A percentile compares a stretch with the other conserved stretches of the same genome.
Conservation (phyloP, 2,888 invertebrate species). For the Eristalinus sepulchralis region DNA sequence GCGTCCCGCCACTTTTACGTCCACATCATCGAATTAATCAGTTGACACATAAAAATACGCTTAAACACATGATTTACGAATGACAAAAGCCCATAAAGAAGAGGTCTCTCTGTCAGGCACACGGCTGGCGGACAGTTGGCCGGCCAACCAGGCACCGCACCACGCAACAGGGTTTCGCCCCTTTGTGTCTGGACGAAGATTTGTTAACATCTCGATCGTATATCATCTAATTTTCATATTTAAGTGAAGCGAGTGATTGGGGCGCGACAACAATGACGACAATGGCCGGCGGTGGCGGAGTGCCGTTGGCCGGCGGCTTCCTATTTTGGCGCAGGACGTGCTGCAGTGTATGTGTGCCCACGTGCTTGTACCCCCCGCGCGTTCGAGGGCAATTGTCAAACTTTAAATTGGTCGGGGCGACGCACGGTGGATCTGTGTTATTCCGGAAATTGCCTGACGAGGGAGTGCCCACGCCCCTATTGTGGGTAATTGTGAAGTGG, state of each 20-base stretch:
- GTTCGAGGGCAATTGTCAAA: slow-evolving; percentile 61
- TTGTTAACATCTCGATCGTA: slow-evolving; percentile 70
- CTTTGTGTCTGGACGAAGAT: slow-evolving; percentile 39
- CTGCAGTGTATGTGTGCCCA: slow-evolving; percentile 40
- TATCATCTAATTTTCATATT: slow-evolving; percentile 71
- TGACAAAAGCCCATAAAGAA: slow-evolving; percentile 70
- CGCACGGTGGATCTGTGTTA: slow-evolving; percentile 40
- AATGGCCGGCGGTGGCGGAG: background rate
- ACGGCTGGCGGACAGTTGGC: slow-evolving; percentile 8
- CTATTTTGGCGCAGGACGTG: slow-evolving; percentile 57
- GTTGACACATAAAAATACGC: slow-evolving; percentile 72
- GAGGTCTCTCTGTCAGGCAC: slow-evolving; percentile 52
- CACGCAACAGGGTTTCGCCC: slow-evolving; percentile 63
- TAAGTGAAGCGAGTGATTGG: slow-evolving; percentile 52
- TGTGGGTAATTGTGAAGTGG: slow-evolving; percentile 27
- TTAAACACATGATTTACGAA: slow-evolving; percentile 70
- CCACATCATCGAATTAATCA: slow-evolving; percentile 71
- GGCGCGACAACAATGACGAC: slow-evolving; percentile 47
- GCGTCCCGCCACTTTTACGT: slow-evolving; percentile 44
- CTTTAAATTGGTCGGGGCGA: slow-evolving; percentile 53
- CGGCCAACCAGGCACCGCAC: slow-evolving; percentile 10
- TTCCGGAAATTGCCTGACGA: slow-evolving; percentile 43
- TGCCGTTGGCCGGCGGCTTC: slow-evolving; percentile 31
- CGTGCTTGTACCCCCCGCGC: slow-evolving; percentile 46
- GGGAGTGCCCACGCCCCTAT: slow-evolving; percentile 47